phyloP scores from a whole-genome alignment of 2,888 invertebrate species.

The Drosophila conformis region DNA sequence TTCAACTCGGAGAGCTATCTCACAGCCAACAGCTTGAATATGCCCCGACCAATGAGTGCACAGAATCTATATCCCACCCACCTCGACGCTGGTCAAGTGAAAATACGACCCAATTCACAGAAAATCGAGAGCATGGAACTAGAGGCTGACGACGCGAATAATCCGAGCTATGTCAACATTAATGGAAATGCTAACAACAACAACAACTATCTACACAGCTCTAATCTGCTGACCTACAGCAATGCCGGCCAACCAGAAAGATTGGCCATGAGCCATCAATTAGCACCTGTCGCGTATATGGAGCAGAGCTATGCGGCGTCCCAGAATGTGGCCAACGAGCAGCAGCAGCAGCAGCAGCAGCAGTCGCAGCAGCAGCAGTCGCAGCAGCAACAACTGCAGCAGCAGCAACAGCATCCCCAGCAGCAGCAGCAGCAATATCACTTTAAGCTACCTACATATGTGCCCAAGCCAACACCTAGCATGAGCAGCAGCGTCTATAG shows the following conservation, averaged over 20 bases:
- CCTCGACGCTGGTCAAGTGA: slow-evolving; percentile 71
- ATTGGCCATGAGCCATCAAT: slow-evolving; percentile 67
- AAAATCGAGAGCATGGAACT: slow-evolving; percentile 81
- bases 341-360: slow-evolving; percentile 18
- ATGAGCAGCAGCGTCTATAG: slow-evolving; percentile 59
- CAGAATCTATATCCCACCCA: slow-evolving; percentile 66
- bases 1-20: slow-evolving; percentile 80
- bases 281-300: slow-evolving; percentile 62
- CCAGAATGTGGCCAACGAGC: slow-evolving; percentile 43
- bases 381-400: slow-evolving; percentile 32
- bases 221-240: slow-evolving; percentile 72
- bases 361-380: slow-evolving; percentile 29
- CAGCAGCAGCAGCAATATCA: slow-evolving; percentile 49
- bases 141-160: slow-evolving; percentile 60
- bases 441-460: slow-evolving; percentile 39
- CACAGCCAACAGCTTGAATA: slow-evolving; percentile 43
- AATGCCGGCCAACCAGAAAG: slow-evolving; percentile 38
- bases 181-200: slow-evolving; percentile 49
- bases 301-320: slow-evolving; percentile 49
- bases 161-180: slow-evolving; percentile 57
- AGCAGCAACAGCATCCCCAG: slow-evolving; percentile 38
- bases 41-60: slow-evolving; percentile 60
- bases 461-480: slow-evolving; percentile 57
- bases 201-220: slow-evolving; percentile 30
- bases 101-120: slow-evolving; percentile 82